Evolutionary conservation across 2,113 vertebrate species (phyloP).

Genomic region (Barnardius zonarius): DNA sequence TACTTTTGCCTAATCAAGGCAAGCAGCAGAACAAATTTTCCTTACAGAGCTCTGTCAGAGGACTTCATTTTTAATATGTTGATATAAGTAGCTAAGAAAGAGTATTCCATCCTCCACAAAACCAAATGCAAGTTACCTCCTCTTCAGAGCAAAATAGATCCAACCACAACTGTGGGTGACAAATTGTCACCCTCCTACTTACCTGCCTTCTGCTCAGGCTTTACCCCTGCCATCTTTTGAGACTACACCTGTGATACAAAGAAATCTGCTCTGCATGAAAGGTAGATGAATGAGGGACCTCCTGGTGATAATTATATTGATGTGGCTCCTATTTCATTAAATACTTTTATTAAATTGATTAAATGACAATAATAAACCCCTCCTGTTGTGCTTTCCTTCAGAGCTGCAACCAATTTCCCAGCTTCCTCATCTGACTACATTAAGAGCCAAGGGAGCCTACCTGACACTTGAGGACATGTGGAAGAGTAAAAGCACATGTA

Average conservation of each 20-base stretch:
- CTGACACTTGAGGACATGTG: not conserved
- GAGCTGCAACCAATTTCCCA: not conserved
- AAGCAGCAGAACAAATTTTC: not conserved
- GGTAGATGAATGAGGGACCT: not conserved
- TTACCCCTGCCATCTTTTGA: not conserved
- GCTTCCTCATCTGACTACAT: not conserved
- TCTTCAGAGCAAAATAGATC: not conserved
- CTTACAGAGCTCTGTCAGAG: not conserved
- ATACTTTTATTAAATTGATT: not conserved
- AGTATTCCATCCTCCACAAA: not conserved
- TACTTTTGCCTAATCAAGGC: not conserved
- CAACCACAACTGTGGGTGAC: not conserved
- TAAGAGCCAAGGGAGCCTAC: not conserved
- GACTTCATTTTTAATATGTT: not conserved
- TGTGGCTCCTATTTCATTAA: not conserved
- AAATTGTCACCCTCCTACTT: not conserved
- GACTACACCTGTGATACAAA: not conserved
- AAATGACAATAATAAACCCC: not conserved
- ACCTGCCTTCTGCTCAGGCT: not conserved
- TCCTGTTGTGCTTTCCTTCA: not conserved
- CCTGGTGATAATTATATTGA: not conserved
- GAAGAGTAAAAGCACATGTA: not conserved
- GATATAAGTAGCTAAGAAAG: not conserved
- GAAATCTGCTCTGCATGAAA: not conserved
- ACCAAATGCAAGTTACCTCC: not conserved